phyloP scores from a whole-genome alignment of 2,113 vertebrate genomes.

The Ariopsis seemanni region DNA sequence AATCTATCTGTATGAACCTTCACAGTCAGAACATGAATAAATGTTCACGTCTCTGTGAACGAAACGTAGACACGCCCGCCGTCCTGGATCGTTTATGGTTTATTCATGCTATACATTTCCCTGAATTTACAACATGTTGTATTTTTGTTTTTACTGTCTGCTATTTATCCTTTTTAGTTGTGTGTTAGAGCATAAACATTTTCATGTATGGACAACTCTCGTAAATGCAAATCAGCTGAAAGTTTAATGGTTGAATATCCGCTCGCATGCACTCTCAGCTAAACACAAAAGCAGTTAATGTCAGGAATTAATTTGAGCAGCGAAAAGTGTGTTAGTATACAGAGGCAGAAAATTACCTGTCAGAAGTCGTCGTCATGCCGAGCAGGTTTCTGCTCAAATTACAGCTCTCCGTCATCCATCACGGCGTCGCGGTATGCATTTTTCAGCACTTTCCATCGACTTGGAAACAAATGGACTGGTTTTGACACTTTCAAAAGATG shows the following conservation, averaged over 20 bases:
- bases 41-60: neutral
- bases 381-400: constrained; percentile 32
- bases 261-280: neutral
- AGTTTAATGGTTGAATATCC: constrained; percentile 14
- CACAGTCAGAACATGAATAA: neutral
- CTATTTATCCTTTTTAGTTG: constrained; percentile 4
- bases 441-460: constrained; percentile 12
- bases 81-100: neutral
- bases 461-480: neutral
- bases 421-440: neutral
- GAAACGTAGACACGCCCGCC: neutral
- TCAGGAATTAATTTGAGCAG: constrained; percentile 34
- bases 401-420: constrained; percentile 26
- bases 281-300: constrained; percentile 36
- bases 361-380: constrained; percentile 24
- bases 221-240: constrained; percentile 33
- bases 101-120: neutral
- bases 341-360: constrained; percentile 41
- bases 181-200: constrained; percentile 6
- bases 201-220: constrained; percentile 9
- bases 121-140: neutral
- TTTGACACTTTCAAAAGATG: neutral
- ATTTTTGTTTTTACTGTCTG: constrained; percentile 22
- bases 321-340: constrained; percentile 22
- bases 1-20: too few relatives aligned